Base-by-base conservation (phyloP, 2,113 vertebrate genomes). In the Hemibagrus wyckioides region DNA sequence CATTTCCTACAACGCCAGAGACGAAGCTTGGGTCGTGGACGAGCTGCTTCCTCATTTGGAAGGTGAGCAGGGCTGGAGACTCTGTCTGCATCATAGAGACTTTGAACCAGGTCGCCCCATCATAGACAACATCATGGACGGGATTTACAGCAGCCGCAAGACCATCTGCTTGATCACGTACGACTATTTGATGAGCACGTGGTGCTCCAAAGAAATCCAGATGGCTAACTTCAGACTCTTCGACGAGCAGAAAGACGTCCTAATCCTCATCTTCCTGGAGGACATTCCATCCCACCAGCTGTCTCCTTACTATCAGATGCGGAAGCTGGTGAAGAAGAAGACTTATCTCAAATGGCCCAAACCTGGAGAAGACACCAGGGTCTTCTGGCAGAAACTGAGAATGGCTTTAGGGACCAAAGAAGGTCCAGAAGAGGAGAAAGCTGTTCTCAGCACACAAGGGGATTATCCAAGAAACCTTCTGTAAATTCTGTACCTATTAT, bases 71-170 rank as follows among this genome's bases (percentile, higher is more conserved):
- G 92, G 94, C 33, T 95, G 94, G 95, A 96, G 44, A 36, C 73
- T 96, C 84, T 96, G 96, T 90, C 92, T 96, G 86, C 95, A 96
- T 90, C 95, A 96, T 77, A 90, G 95, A 63, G 96, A 96, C 91
- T 96, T 96, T 65, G 91, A 95, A 89, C 95, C 95, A 89, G 94
- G 95, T 7, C 95, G 83, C 67, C 71, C 93, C 23, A 95, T 96
- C 85, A 88, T 95, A 10, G 94, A 96, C 10, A 96, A 96, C 85
- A 96, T 96, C 5, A 92, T 94, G 25, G 94, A 95, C 1, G 93
- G 93, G 85, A 96, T 96, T 59, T 96, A 96, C 50, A 91, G 88
- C 30, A 96, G 95, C 91, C 92, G 94, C 30, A 96, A 95, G 92
- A 96, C 95, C 25, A 94, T 96, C 85, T 96, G 95, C 80, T 88